Conservation (phyloP, 2,888 invertebrate genomes). For the Xylota segnis region DNA sequence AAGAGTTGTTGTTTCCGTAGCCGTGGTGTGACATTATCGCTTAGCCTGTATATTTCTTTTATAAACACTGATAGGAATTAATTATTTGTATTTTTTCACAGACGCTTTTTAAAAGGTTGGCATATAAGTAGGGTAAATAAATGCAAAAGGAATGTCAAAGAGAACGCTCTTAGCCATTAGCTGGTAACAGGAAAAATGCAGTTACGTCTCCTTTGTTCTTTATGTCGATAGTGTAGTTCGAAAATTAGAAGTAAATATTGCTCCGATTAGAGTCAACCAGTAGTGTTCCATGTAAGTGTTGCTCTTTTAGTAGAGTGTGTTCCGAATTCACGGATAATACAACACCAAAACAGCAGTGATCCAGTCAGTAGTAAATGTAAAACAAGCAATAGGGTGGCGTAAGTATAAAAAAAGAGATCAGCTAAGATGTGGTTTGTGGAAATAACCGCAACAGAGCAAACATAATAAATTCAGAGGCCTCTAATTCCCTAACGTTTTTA, state of each 20-base stretch:
- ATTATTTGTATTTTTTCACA: not conserved
- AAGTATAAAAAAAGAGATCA: too few species aligned
- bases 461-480: too few species aligned
- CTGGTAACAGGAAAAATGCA: not conserved
- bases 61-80: not conserved
- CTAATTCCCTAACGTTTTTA: too few species aligned
- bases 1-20: conserved; percentile 76
- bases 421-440: too few species aligned
- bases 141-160: not conserved
- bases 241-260: not conserved
- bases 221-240: not conserved
- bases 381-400: too few species aligned
- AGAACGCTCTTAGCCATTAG: not conserved
- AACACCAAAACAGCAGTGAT: too few species aligned
- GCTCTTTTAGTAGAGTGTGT: too few species aligned
- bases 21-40: conserved; percentile 77
- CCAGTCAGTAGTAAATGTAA: too few species aligned
- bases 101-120: not conserved
- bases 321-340: too few species aligned
- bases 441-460: too few species aligned
- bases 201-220: not conserved
- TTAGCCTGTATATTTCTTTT: not conserved
- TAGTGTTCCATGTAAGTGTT: too few species aligned
- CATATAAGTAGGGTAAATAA: not conserved
- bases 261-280: too few species aligned